A percentile compares a stretch with the other conserved stretches of the same genome.
These are phyloP conservation scores for Aleiodes testaceus DNA, from an alignment of 2,888 invertebrate genomes.

Conservation along the genomic window DNA sequence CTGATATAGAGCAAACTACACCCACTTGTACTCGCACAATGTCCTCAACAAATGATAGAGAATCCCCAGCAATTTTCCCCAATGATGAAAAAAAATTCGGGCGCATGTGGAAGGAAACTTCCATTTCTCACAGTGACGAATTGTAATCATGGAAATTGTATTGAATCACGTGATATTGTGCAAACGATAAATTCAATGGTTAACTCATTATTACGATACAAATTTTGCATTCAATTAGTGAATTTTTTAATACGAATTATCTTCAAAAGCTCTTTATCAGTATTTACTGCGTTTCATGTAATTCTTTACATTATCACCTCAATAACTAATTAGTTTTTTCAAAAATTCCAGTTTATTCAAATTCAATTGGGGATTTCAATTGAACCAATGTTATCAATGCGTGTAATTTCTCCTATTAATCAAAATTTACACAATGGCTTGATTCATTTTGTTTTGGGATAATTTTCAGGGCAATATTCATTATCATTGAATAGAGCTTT, in stretches of 20 bases:
- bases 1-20: background rate
- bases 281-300: background rate
- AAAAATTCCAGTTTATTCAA: too few relatives aligned
- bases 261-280: background rate
- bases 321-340: too few relatives aligned
- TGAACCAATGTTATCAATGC: too few relatives aligned
- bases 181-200: background rate
- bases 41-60: background rate
- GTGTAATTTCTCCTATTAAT: too few relatives aligned
- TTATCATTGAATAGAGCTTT: too few relatives aligned
- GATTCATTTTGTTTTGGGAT: too few relatives aligned
- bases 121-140: conserved; percentile 8
- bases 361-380: too few relatives aligned
- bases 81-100: background rate
- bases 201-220: conserved; percentile 1
- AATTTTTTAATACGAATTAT: background rate
- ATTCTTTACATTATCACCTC: too few relatives aligned
- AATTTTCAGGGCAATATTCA: too few relatives aligned
- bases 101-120: background rate
- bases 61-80: background rate
- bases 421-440: too few relatives aligned
- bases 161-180: background rate
- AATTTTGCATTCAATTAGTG: background rate
- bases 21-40: background rate
- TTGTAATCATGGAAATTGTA: conserved; percentile 14